A percentile compares a stretch with the other conserved stretches of the same genome.
Evolutionary conservation across 2,888 invertebrate species (phyloP).

Genomic region (Halictus quadricinctus): DNA sequence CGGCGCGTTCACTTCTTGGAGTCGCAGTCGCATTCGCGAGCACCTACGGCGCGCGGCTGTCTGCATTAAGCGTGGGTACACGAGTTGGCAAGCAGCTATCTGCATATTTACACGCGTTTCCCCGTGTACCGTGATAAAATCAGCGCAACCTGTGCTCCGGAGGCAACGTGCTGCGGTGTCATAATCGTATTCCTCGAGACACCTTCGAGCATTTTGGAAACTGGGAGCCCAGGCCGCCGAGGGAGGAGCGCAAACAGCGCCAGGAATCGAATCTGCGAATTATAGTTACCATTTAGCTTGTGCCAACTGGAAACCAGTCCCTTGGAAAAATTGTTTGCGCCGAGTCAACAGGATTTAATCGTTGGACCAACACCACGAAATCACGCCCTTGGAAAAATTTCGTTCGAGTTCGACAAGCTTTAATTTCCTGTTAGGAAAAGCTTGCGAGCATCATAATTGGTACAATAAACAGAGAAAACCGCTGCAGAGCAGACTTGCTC

Average conservation of each 20-base stretch:
- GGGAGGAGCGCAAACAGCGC: constrained; percentile 13
- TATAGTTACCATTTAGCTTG: background rate
- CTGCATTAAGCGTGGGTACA: constrained; percentile 46
- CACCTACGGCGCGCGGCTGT: constrained; percentile 18
- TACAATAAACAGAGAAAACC: too few relatives aligned
- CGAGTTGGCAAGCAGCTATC: constrained; percentile 52
- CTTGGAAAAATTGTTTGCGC: background rate
- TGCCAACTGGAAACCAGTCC: background rate
- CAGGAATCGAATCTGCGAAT: constrained; percentile 25
- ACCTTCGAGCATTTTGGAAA: constrained; percentile 33
- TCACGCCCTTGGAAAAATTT: background rate
- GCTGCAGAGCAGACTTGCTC: too few relatives aligned
- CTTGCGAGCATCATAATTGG: too few relatives aligned
- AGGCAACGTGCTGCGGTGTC: constrained; percentile 42
- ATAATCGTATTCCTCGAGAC: constrained; percentile 50
- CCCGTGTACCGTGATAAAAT: constrained; percentile 52
- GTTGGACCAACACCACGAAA: background rate
- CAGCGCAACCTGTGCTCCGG: constrained; percentile 46
- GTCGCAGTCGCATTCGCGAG: constrained; percentile 19
- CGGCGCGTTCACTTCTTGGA: background rate
- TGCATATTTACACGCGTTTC: constrained; percentile 57
- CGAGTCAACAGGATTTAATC: background rate
- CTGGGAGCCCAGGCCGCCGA: background rate
- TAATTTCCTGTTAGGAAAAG: too few relatives aligned
- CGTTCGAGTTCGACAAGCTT: background rate